Evolutionary conservation across 2,113 vertebrate species (phyloP).

Genomic region (Thymallus thymallus): DNA sequence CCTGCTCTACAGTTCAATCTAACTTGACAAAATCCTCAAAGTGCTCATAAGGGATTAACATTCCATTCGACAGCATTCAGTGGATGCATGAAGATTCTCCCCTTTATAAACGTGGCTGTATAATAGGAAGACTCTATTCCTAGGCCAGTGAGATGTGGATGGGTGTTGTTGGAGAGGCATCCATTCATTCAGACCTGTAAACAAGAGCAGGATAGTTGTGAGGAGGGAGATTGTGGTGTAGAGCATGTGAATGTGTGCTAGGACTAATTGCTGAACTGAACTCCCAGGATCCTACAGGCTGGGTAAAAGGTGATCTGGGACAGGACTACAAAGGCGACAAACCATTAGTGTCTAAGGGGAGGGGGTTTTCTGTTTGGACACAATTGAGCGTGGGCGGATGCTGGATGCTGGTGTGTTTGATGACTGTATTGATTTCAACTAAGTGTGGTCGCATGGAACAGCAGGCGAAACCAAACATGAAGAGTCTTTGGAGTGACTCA

Average conservation of each 20-base stretch:
- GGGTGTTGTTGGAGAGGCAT: neutral
- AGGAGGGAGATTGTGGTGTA: conserved; percentile 6
- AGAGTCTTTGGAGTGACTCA: conserved; percentile 30
- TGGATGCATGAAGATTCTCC: neutral
- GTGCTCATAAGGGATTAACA: conserved; percentile 40
- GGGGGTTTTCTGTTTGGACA: conserved; percentile 1
- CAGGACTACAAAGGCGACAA: neutral
- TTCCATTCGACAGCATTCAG: conserved; percentile 16
- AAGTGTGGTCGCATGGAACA: neutral
- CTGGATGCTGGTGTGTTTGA: conserved; percentile 5
- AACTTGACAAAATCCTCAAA: conserved; percentile 23
- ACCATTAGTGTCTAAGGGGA: neutral
- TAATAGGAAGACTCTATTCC: neutral
- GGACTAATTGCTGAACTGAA: conserved; percentile 28
- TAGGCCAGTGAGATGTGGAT: neutral
- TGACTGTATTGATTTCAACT: neutral
- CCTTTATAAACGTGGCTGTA: neutral
- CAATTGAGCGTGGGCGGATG: neutral
- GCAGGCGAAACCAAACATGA: conserved; percentile 27
- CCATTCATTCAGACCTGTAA: neutral
- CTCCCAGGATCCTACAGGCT: conserved; percentile 40
- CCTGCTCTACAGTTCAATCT: conserved; percentile 7
- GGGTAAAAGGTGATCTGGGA: conserved; percentile 21
- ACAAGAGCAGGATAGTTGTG: conserved; percentile 14
- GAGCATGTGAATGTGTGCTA: conserved; percentile 17